A percentile compares a stretch with the other conserved stretches of the same genome.
phyloP scores from a whole-genome alignment of 1,140 invertebrate genomes.

The Euborellia annulipes region DNA sequence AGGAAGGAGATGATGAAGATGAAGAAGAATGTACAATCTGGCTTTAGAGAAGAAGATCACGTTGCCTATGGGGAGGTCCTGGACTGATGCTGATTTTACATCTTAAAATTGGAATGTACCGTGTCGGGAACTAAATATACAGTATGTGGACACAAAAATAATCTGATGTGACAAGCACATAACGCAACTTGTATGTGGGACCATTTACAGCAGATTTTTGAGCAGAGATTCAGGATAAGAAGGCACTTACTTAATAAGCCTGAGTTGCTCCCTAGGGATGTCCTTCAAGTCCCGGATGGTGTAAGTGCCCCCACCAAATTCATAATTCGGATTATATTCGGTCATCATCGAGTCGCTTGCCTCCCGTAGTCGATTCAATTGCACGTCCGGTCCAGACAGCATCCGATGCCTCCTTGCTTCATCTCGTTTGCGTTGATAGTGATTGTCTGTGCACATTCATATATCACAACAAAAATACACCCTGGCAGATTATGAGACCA shows the following conservation, averaged over 20 bases:
- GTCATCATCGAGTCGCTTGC: constrained; percentile 51
- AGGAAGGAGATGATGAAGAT: too few relatives aligned
- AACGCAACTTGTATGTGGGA: too few relatives aligned
- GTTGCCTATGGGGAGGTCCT: too few relatives aligned
- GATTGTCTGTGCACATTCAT: constrained; percentile 40
- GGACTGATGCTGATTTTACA: too few relatives aligned
- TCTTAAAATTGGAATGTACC: too few relatives aligned
- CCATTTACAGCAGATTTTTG: constrained; percentile 57
- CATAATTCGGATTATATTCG: constrained; percentile 92
- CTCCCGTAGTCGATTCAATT: constrained; percentile 54
- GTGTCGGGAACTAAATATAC: too few relatives aligned
- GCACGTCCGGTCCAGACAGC: constrained; percentile 58
- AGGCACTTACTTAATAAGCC: constrained; percentile 20
- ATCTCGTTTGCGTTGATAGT: constrained; percentile 59
- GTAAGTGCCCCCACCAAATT: constrained; percentile 55
- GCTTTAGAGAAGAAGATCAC: too few relatives aligned
- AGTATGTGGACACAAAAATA: too few relatives aligned
- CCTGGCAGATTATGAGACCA: too few relatives aligned
- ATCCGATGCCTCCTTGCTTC: constrained; percentile 43
- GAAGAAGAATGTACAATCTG: too few relatives aligned
- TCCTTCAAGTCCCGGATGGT: constrained; percentile 54
- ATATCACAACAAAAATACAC: too few relatives aligned
- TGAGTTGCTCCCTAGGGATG: constrained; percentile 35
- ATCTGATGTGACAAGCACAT: too few relatives aligned
- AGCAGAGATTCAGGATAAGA: constrained; percentile 29